Conservation (phyloP, 2,888 invertebrate species). For the Ditula angustiorana region DNA sequence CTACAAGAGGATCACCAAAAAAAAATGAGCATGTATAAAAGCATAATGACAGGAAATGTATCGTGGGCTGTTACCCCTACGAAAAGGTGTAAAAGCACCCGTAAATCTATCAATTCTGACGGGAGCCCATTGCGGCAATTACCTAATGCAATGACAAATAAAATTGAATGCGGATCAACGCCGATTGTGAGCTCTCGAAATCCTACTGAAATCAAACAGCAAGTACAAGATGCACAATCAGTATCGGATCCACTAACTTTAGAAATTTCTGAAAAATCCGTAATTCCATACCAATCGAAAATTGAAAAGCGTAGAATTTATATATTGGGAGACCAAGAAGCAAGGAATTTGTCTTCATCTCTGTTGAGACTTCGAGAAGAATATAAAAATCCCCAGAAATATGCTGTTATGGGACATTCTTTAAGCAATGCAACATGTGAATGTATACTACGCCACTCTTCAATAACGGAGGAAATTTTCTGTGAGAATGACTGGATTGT, state of each 20-base stretch:
- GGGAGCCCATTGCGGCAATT: background rate
- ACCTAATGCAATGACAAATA: background rate
- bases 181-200: background rate
- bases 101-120: background rate
- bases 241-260: too few relatives aligned
- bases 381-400: background rate
- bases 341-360: background rate
- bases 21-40: constrained; percentile 4
- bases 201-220: too few relatives aligned
- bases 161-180: background rate
- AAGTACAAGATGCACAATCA: too few relatives aligned
- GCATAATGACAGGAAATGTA: constrained; percentile 4
- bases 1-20: background rate
- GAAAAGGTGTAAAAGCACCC: background rate
- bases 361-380: background rate
- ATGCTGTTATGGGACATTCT: background rate
- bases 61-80: background rate
- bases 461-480: background rate
- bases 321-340: constrained; percentile 7
- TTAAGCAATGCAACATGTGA: constrained; percentile 1
- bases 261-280: background rate
- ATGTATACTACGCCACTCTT: background rate
- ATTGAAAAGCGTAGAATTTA: background rate
- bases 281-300: too few relatives aligned
- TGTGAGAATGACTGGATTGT: constrained; percentile 4